These are phyloP conservation scores for Macquaria australasica DNA, from an alignment of 2,113 vertebrate species.

Conservation along the genomic window DNA sequence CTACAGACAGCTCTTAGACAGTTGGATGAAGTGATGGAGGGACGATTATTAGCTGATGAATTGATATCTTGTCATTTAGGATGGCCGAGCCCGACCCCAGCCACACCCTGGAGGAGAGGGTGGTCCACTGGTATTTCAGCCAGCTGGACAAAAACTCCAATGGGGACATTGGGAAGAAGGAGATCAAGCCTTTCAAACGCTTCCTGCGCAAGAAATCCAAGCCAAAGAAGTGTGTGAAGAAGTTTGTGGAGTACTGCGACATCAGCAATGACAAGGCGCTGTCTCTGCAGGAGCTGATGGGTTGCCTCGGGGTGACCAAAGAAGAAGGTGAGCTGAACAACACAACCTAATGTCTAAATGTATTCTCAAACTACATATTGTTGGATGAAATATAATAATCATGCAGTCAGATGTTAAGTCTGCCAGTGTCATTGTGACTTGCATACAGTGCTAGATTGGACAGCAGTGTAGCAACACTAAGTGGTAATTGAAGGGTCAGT, in stretches of 20 bases:
- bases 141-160: slow-evolving; percentile 95
- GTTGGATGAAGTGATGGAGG: neutral
- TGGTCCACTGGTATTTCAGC: slow-evolving; percentile 98
- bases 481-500: no score
- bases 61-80: slow-evolving; percentile 75
- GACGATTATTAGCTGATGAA: neutral
- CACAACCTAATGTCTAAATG: neutral
- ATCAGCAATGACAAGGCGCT: slow-evolving; percentile 93
- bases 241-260: slow-evolving; percentile 97
- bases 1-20: neutral
- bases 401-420: neutral
- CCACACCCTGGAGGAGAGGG: slow-evolving; percentile 96
- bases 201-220: slow-evolving; percentile 97
- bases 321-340: slow-evolving; percentile 86
- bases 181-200: slow-evolving; percentile 97
- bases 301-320: slow-evolving; percentile 93
- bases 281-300: slow-evolving; percentile 94
- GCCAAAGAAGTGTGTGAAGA: slow-evolving; percentile 97
- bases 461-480: no score
- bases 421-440: no score
- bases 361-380: neutral
- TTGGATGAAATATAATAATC: neutral
- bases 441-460: no score
- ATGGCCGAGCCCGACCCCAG: slow-evolving; percentile 95
- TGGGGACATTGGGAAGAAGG: slow-evolving; percentile 96